Evolutionary conservation across 2,113 vertebrate species (phyloP).

Genomic region (Galeopterus variegatus): DNA sequence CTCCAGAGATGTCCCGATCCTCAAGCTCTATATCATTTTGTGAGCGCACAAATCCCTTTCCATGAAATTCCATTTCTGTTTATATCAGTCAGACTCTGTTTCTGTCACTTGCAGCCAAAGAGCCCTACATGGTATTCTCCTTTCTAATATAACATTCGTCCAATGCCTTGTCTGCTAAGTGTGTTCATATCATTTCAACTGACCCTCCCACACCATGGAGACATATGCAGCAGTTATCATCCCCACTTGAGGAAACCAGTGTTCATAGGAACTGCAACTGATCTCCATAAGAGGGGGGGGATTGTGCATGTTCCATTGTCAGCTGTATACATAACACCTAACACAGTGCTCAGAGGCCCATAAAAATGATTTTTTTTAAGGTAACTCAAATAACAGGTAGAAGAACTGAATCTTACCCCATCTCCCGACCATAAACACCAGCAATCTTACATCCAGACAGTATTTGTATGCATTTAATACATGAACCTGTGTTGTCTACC

Average conservation of each 20-base stretch:
- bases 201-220: background rate
- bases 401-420: background rate
- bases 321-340: rapidly evolving
- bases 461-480: rapidly evolving
- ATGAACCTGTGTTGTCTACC: rapidly evolving
- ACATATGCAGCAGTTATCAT: background rate
- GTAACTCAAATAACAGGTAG: background rate
- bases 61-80: background rate
- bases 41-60: rapidly evolving
- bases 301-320: too few species aligned
- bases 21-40: rapidly evolving
- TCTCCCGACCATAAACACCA: background rate
- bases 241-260: background rate
- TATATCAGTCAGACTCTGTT: background rate
- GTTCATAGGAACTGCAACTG: too few species aligned
- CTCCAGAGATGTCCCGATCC: background rate
- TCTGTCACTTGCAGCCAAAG: background rate
- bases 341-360: background rate
- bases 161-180: background rate
- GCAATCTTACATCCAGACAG: rapidly evolving
- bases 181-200: too few species aligned
- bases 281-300: background rate
- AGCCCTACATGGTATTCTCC: background rate
- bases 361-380: background rate
- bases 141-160: rapidly evolving